A percentile compares a stretch with the other conserved stretches of the same genome.
Evolutionary conservation across 2,113 vertebrate genomes (phyloP).

Genomic region (Solea senegalensis): DNA sequence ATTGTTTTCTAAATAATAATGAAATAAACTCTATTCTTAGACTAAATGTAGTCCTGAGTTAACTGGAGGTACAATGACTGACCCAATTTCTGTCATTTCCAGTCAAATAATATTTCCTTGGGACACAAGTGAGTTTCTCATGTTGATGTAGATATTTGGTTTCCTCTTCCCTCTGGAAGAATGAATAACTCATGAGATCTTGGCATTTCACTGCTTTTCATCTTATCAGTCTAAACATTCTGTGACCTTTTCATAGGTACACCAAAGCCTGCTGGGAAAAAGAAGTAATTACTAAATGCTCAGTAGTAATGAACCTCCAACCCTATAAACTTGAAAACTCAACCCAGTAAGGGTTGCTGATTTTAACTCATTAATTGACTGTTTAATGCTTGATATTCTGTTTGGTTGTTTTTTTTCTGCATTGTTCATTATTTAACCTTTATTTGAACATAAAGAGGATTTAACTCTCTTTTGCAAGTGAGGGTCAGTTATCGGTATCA

Average conservation of each 20-base stretch:
- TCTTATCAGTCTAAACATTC: slow-evolving; percentile 12
- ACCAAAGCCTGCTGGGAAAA: not conserved
- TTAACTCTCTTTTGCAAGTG: too few species aligned
- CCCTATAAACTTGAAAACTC: not conserved
- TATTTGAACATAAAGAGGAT: too few species aligned
- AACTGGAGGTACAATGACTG: slow-evolving; percentile 5
- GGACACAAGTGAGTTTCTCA: slow-evolving; percentile 6
- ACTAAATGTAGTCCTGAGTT: not conserved
- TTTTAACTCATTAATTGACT: too few species aligned
- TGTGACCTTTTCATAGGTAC: slow-evolving; percentile 43
- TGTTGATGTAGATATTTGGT: not conserved
- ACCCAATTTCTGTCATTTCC: not conserved
- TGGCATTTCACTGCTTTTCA: slow-evolving; percentile 52
- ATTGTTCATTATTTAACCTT: too few species aligned
- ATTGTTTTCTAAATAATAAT: too few species aligned
- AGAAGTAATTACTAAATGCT: not conserved
- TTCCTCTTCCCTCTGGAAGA: not conserved
- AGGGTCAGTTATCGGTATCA: too few species aligned
- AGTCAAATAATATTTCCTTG: not conserved
- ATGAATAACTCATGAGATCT: slow-evolving; percentile 42
- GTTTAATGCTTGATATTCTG: too few species aligned
- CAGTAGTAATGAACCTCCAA: not conserved
- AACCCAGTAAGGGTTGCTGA: not conserved
- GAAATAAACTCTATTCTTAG: not conserved
- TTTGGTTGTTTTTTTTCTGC: too few species aligned